A percentile compares a stretch with the other conserved stretches of the same genome.
Evolutionary conservation across 2,888 invertebrate genomes (phyloP).

Genomic region (Blastobasis adustella): DNA sequence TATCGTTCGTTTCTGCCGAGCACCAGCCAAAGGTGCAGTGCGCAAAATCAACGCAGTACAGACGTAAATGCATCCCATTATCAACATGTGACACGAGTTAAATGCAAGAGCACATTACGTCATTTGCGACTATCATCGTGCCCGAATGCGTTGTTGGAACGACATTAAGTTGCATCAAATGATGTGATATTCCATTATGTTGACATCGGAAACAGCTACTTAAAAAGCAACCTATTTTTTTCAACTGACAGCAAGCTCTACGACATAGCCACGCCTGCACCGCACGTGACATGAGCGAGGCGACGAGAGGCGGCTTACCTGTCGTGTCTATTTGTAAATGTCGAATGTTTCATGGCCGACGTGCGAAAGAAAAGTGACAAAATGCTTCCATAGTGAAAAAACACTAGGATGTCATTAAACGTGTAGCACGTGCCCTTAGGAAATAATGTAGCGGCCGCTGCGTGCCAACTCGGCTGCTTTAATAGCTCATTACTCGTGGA

Average conservation of each 20-base stretch:
- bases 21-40: slow-evolving; percentile 53
- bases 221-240: too few species aligned
- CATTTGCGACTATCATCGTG: neutral
- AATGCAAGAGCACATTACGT: slow-evolving; percentile 20
- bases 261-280: too few species aligned
- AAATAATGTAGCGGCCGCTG: slow-evolving; percentile 32
- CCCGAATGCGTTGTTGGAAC: neutral
- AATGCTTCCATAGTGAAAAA: slow-evolving; percentile 11
- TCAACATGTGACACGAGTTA: slow-evolving; percentile 34
- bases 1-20: slow-evolving; percentile 26
- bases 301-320: neutral
- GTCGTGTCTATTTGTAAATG: slow-evolving; percentile 3
- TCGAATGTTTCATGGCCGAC: slow-evolving; percentile 2
- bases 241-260: too few species aligned
- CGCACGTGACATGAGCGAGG: neutral
- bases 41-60: slow-evolving; percentile 44
- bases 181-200: too few species aligned
- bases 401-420: slow-evolving; percentile 18
- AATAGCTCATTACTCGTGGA: slow-evolving; percentile 47
- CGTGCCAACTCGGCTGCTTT: slow-evolving; percentile 50
- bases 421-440: slow-evolving; percentile 42
- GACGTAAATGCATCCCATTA: slow-evolving; percentile 38
- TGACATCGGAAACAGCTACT: too few species aligned
- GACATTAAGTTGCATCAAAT: too few species aligned
- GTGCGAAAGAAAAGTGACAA: slow-evolving; percentile 5